These are phyloP conservation scores for Ostrea denselamellosa DNA, from an alignment of 1,140 invertebrate genomes.

Conservation along the genomic window DNA sequence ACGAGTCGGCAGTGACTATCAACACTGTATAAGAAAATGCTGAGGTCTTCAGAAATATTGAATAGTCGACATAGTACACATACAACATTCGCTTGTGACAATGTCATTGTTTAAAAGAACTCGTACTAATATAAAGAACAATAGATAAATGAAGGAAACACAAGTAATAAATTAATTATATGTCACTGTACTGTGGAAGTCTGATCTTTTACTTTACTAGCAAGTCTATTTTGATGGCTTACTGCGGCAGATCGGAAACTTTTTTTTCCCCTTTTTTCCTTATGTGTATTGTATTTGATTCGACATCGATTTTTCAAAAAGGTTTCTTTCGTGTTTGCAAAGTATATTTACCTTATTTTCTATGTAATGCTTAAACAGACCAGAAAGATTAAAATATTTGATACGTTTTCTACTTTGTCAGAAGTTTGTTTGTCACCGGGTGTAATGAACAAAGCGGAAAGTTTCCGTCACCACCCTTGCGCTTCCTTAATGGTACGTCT, in stretches of 20 bases:
- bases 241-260: not conserved
- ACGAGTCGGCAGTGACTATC: not conserved
- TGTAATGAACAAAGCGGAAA: not conserved
- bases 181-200: too few species aligned
- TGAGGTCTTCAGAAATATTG: not conserved
- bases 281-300: not conserved
- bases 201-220: too few species aligned
- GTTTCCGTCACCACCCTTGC: too few species aligned
- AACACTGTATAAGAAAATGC: not conserved
- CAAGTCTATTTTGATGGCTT: too few species aligned
- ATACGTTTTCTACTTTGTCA: not conserved
- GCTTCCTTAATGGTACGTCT: not conserved
- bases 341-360: not conserved
- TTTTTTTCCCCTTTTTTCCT: not conserved
- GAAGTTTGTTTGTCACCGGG: not conserved
- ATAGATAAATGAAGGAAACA: too few species aligned
- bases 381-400: slow-evolving; percentile 1
- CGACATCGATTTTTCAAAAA: not conserved
- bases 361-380: not conserved
- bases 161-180: too few species aligned
- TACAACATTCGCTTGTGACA: too few species aligned
- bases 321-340: not conserved
- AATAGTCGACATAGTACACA: too few species aligned
- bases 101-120: too few species aligned
- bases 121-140: too few species aligned